phyloP scores from a whole-genome alignment of 2,797 vertebrate species.

The Lutjanus argentimaculatus region DNA sequence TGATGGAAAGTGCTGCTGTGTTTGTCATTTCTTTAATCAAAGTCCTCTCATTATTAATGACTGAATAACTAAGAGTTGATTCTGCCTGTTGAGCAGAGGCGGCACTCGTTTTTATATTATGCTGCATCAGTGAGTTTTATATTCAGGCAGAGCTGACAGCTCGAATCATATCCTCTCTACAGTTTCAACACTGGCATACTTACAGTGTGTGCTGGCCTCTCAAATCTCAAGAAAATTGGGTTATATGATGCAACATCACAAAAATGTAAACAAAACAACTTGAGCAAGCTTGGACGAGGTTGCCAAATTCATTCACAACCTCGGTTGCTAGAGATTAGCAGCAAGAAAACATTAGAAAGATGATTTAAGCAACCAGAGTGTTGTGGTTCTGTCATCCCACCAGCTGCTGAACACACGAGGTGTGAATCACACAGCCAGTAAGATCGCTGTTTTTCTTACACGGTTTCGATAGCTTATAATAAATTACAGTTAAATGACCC shows the following conservation, averaged over 20 bases:
- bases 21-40: background rate
- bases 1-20: conserved; percentile 2
- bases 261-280: conserved; percentile 56
- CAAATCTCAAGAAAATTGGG: conserved; percentile 23
- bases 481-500: background rate
- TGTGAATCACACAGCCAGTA: background rate
- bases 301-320: conserved; percentile 43
- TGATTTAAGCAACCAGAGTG: conserved; percentile 26
- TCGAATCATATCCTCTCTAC: background rate
- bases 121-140: too few species aligned
- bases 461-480: background rate
- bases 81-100: background rate
- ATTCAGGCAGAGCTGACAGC: background rate
- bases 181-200: conserved; percentile 5
- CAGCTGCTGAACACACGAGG: background rate
- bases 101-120: background rate
- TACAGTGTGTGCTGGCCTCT: background rate
- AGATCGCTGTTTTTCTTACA: background rate
- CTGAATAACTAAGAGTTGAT: background rate
- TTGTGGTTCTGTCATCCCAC: conserved; percentile 17
- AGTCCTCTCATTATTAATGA: background rate
- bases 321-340: conserved; percentile 21
- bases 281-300: conserved; percentile 34
- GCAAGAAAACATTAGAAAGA: conserved; percentile 26
- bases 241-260: conserved; percentile 21